Conservation (phyloP, 2,888 invertebrate genomes). For the Drosophila leonis region DNA sequence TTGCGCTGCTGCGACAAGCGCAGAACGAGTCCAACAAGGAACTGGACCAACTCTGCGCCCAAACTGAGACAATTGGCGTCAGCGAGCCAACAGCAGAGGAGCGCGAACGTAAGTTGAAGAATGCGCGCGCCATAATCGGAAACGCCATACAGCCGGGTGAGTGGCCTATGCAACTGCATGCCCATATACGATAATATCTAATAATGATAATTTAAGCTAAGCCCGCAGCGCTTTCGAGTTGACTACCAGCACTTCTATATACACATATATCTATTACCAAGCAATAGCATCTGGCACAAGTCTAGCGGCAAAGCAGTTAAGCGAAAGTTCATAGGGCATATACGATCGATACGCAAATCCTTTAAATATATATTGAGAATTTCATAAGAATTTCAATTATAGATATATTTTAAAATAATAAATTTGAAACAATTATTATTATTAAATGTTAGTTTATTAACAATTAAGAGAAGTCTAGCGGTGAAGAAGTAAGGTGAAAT, state of each 20-base stretch:
- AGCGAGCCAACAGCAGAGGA: constrained; percentile 78
- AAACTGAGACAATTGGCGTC: constrained; percentile 84
- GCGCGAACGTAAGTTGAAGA: constrained; percentile 88
- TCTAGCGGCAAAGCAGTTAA: constrained; percentile 35
- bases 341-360: neutral
- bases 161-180: constrained; percentile 65
- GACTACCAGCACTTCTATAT: constrained; percentile 69
- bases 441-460: neutral
- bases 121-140: constrained; percentile 90
- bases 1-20: constrained; percentile 87
- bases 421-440: neutral
- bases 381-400: neutral
- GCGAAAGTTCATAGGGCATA: neutral
- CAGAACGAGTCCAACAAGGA: constrained; percentile 85
- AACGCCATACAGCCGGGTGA: constrained; percentile 88
- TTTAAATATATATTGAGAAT: neutral
- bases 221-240: constrained; percentile 75
- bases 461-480: neutral
- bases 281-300: constrained; percentile 52
- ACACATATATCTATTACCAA: constrained; percentile 30
- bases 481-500: neutral
- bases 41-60: constrained; percentile 84
- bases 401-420: too few relatives aligned
- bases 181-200: constrained; percentile 7
- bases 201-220: constrained; percentile 63